Percentiles rank a stretch among this genome's conserved stretches.
Evolutionary conservation across 1,140 invertebrate genomes (phyloP).

Genomic region (Sipha flava): DNA sequence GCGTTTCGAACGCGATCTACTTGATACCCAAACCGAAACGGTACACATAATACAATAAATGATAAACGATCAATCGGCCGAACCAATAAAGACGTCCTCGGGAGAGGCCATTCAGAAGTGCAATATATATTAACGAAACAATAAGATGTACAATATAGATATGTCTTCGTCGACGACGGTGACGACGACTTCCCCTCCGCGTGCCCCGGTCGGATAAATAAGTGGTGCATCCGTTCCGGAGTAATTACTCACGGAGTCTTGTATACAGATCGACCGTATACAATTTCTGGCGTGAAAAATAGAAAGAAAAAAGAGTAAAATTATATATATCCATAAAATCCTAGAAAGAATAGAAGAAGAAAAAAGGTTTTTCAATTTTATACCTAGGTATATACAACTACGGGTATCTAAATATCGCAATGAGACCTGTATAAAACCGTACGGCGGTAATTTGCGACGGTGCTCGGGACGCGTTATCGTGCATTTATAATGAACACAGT

Average conservation of each 20-base stretch:
- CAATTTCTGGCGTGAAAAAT: constrained; percentile 1
- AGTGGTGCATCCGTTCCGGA: constrained; percentile 19
- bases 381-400: too few relatives aligned
- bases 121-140: neutral
- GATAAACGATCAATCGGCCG: neutral
- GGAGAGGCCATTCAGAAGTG: neutral
- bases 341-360: too few relatives aligned
- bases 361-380: too few relatives aligned
- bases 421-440: too few relatives aligned
- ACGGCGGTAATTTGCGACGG: too few relatives aligned
- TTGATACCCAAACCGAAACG: neutral
- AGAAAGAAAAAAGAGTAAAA: neutral
- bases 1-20: neutral
- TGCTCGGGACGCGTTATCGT: too few relatives aligned
- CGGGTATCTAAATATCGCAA: too few relatives aligned
- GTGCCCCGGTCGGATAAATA: constrained; percentile 3
- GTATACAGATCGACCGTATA: neutral
- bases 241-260: neutral
- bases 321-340: neutral
- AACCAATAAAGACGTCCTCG: neutral
- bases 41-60: neutral
- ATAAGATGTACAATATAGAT: neutral
- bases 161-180: neutral
- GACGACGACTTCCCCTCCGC: neutral
- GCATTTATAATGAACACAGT: too few relatives aligned